phyloP scores from a whole-genome alignment of 2,888 invertebrate species.

The Acronicta alni region DNA sequence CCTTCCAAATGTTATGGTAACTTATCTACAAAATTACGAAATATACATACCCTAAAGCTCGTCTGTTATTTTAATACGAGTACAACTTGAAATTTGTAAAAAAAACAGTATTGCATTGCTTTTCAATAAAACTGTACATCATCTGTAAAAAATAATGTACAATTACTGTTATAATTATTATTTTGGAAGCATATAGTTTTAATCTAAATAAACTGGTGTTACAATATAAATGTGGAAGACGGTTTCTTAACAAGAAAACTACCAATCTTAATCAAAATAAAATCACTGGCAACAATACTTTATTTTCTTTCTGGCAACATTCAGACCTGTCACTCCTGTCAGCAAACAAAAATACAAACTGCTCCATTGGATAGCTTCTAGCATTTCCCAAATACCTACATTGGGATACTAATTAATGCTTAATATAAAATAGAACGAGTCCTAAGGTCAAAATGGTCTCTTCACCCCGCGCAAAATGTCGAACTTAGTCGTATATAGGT shows the following conservation, averaged over 20 bases:
- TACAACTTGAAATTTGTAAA: no score
- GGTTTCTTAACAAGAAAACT: not conserved
- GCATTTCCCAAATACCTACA: not conserved
- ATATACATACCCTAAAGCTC: no score
- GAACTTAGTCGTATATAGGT: constrained; percentile 30
- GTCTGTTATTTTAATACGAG: no score
- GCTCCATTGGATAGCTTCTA: not conserved
- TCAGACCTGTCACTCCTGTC: not conserved
- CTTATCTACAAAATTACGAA: no score
- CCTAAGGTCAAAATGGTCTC: constrained; percentile 12
- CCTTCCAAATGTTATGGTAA: no score
- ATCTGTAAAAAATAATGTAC: no score
- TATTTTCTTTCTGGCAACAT: constrained; percentile 6
- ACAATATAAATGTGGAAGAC: not conserved
- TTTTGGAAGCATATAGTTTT: no score
- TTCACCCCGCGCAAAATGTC: constrained; percentile 33
- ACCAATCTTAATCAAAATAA: not conserved
- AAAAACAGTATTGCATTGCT: no score
- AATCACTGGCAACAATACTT: not conserved
- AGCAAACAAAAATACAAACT: not conserved
- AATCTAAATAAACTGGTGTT: no score
- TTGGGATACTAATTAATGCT: not conserved
- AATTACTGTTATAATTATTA: no score
- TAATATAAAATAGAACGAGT: constrained; percentile 1
- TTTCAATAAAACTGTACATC: no score